A percentile compares a stretch with the other conserved stretches of the same genome.
Evolutionary conservation across 1,140 invertebrate genomes (phyloP).

Genomic region (Drosophila nigrodunni): DNA sequence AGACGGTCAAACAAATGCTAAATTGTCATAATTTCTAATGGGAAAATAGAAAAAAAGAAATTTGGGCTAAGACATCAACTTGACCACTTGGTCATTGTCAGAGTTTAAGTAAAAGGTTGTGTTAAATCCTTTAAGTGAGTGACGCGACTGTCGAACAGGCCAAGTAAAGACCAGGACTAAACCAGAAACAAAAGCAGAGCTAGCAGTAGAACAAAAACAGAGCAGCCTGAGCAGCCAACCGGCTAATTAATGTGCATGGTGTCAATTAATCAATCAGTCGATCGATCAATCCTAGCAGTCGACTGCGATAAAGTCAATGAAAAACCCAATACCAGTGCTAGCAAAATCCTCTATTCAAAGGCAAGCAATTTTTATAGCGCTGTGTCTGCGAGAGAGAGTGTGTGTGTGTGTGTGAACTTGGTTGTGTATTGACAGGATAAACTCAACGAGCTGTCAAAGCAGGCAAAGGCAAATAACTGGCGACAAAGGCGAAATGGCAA

Average conservation of each 20-base stretch:
- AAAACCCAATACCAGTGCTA: conserved; percentile 47
- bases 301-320: conserved; percentile 41
- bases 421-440: conserved; percentile 74
- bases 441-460: conserved; percentile 74
- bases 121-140: conserved; percentile 41
- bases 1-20: background rate
- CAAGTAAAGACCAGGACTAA: background rate
- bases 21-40: conserved; percentile 73
- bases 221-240: conserved; percentile 28
- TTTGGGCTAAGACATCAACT: background rate
- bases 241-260: conserved; percentile 80
- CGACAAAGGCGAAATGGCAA: conserved; percentile 59
- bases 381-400: background rate
- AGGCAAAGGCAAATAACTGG: conserved; percentile 67
- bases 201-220: background rate
- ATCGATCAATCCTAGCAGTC: conserved; percentile 68
- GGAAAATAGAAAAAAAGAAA: conserved; percentile 6
- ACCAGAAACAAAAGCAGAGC: background rate
- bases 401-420: conserved; percentile 17
- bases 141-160: conserved; percentile 10
- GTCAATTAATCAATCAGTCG: conserved; percentile 80
- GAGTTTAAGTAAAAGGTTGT: conserved; percentile 43
- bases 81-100: conserved; percentile 25
- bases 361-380: conserved; percentile 19
- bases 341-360: conserved; percentile 41